Evolutionary conservation across 2,113 vertebrate species (phyloP).

Genomic region (Isichthys henryi): DNA sequence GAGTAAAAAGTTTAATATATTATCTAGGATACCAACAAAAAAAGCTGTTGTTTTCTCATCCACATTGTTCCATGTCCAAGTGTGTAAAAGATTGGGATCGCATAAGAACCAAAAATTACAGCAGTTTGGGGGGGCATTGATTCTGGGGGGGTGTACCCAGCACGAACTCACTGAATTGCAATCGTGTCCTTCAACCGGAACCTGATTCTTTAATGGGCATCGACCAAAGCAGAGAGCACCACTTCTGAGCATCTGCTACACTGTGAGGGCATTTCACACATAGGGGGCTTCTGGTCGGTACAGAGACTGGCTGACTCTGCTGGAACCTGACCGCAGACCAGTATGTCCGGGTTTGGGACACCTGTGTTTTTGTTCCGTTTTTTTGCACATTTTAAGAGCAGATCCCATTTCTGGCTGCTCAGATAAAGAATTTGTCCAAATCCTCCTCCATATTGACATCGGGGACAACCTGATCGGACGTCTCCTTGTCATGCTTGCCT

Average conservation of each 20-base stretch:
- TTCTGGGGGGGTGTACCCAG: not conserved
- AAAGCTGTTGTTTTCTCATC: conserved; percentile 65
- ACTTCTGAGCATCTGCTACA: conserved; percentile 64
- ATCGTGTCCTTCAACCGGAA: conserved; percentile 59
- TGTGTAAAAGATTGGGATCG: not conserved
- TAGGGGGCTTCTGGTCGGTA: conserved; percentile 45
- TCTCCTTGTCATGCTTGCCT: conserved; percentile 71
- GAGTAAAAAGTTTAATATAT: conserved; percentile 52
- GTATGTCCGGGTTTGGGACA: conserved; percentile 25
- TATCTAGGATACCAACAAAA: conserved; percentile 47
- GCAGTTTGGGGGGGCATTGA: not conserved
- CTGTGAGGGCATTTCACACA: conserved; percentile 56
- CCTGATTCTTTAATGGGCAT: conserved; percentile 56
- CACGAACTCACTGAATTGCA: not conserved
- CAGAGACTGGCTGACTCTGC: conserved; percentile 44
- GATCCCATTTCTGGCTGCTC: conserved; percentile 58
- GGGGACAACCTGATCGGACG: conserved; percentile 91
- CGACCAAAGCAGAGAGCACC: conserved; percentile 53
- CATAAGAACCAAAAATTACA: conserved; percentile 26
- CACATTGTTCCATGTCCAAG: conserved; percentile 44
- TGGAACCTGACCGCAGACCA: conserved; percentile 43
- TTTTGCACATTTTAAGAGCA: conserved; percentile 51
- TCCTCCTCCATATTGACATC: conserved; percentile 97
- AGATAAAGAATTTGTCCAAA: conserved; percentile 96
- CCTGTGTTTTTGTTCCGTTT: conserved; percentile 30